Percentiles rank a stretch among this genome's conserved stretches.
Conservation (phyloP, 2,113 vertebrate species). For the Callionymus lyra region DNA sequence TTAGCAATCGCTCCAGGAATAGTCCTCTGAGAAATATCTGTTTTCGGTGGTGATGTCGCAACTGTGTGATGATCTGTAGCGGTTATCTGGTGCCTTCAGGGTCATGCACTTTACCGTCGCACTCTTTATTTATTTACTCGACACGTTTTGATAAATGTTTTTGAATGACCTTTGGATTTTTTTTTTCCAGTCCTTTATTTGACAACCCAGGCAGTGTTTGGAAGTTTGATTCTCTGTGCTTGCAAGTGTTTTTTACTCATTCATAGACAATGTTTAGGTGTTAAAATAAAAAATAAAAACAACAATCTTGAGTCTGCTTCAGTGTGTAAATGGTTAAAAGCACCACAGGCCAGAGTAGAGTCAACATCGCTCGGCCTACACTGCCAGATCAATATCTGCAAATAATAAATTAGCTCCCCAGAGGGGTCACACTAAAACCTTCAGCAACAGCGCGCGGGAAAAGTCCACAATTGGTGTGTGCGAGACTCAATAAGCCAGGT, state of each 20-base stretch:
- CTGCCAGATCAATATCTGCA: constrained; percentile 94
- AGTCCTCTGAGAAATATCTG: constrained; percentile 54
- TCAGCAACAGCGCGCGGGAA: constrained; percentile 71
- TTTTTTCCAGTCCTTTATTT: constrained; percentile 56
- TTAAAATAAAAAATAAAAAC: constrained; percentile 11
- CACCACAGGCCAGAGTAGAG: constrained; percentile 74
- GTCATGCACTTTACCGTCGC: constrained; percentile 64
- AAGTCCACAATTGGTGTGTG: constrained; percentile 81
- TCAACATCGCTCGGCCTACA: constrained; percentile 76
- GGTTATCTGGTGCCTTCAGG: constrained; percentile 57
- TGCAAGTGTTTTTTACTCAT: too few relatives aligned
- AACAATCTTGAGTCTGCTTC: constrained; percentile 26
- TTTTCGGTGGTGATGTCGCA: constrained; percentile 41
- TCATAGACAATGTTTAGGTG: background rate
- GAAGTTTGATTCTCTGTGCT: too few relatives aligned
- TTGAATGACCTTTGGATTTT: constrained; percentile 58
- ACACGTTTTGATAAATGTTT: constrained; percentile 66
- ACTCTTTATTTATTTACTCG: constrained; percentile 63
- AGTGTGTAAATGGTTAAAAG: constrained; percentile 73
- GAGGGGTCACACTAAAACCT: constrained; percentile 79
- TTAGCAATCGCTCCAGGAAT: constrained; percentile 36
- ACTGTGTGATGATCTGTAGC: constrained; percentile 50
- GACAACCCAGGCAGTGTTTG: constrained; percentile 33
- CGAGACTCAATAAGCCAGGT: constrained; percentile 88
- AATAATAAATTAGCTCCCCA: constrained; percentile 99